Conservation (phyloP, 2,797 vertebrate genomes). For the Fistularia commersonii region DNA sequence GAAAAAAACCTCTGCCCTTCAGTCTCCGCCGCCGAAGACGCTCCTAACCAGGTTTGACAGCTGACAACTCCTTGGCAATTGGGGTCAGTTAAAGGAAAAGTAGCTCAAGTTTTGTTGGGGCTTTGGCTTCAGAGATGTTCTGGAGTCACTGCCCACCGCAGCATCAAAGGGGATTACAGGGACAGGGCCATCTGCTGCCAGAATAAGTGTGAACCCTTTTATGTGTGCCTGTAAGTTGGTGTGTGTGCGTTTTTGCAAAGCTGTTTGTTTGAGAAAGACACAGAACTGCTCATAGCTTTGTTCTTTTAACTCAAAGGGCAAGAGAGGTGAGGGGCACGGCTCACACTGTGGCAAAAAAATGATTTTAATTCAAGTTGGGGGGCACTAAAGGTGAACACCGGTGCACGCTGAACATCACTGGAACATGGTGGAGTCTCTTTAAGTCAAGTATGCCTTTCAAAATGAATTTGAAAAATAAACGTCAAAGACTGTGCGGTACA, state of each 20-base stretch:
- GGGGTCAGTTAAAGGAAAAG: constrained; percentile 83
- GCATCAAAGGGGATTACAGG: constrained; percentile 82
- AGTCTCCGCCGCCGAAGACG: constrained; percentile 49
- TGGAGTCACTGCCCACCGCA: constrained; percentile 78
- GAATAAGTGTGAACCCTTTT: constrained; percentile 72
- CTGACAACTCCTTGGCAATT: constrained; percentile 78
- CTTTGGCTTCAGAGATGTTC: constrained; percentile 77
- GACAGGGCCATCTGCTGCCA: constrained; percentile 78
- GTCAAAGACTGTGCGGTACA: background rate
- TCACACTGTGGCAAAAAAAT: constrained; percentile 18
- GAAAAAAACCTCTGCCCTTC: constrained; percentile 69
- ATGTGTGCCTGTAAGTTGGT: constrained; percentile 66
- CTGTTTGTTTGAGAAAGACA: constrained; percentile 33
- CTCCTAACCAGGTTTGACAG: constrained; percentile 79
- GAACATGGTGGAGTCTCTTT: constrained; percentile 4
- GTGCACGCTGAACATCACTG: constrained; percentile 10
- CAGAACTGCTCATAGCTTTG: constrained; percentile 37
- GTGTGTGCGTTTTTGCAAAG: constrained; percentile 16
- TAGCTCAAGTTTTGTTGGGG: constrained; percentile 79
- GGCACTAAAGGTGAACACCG: constrained; percentile 41
- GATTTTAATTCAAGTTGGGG: constrained; percentile 31
- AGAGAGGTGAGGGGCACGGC: constrained; percentile 34
- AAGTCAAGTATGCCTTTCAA: background rate
- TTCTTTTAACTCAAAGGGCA: constrained; percentile 62
- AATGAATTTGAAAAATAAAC: constrained; percentile 2